Conservation (phyloP, 1,140 invertebrate species). For the Drosophila ironensis region DNA sequence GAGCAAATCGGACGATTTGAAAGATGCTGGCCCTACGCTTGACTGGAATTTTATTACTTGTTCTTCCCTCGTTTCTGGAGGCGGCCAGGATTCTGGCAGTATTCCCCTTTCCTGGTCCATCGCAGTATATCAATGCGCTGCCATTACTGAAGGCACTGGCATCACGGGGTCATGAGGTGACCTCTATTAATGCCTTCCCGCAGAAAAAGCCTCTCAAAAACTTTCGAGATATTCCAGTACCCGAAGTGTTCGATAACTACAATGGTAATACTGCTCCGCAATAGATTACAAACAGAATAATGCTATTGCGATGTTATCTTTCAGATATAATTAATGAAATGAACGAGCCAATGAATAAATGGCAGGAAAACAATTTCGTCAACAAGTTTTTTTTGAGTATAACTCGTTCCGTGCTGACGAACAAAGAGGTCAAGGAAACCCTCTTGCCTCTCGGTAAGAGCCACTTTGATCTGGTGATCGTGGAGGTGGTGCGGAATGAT, state of each 20-base stretch:
- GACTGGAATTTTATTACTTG: constrained; percentile 2
- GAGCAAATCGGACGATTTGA: background rate
- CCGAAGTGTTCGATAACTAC: constrained; percentile 47
- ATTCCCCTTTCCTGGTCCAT: constrained; percentile 66
- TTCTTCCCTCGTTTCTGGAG: constrained; percentile 22
- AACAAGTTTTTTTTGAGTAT: constrained; percentile 47
- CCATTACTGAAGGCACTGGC: constrained; percentile 86
- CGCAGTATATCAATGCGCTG: constrained; percentile 68
- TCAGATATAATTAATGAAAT: constrained; percentile 31
- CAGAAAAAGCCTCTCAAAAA: constrained; percentile 72
- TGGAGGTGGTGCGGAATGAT: constrained; percentile 56
- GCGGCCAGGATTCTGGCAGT: constrained; percentile 62
- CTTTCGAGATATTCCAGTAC: constrained; percentile 56
- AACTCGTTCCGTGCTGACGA: constrained; percentile 31
- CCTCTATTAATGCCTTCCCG: constrained; percentile 86
- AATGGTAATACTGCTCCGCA: constrained; percentile 26
- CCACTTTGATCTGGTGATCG: constrained; percentile 62
- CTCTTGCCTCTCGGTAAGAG: constrained; percentile 35
- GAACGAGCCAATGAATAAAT: constrained; percentile 4
- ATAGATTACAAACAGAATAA: background rate
- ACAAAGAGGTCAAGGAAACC: constrained; percentile 47
- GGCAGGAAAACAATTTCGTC: constrained; percentile 51
- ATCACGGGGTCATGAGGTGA: constrained; percentile 86
- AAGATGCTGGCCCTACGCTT: constrained; percentile 27
- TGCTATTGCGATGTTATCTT: background rate